Evolutionary conservation across 2,797 vertebrate genomes (phyloP), one percentile per base, ranked within the genome.

Genomic region (Syndactyla subalaris): DNA sequence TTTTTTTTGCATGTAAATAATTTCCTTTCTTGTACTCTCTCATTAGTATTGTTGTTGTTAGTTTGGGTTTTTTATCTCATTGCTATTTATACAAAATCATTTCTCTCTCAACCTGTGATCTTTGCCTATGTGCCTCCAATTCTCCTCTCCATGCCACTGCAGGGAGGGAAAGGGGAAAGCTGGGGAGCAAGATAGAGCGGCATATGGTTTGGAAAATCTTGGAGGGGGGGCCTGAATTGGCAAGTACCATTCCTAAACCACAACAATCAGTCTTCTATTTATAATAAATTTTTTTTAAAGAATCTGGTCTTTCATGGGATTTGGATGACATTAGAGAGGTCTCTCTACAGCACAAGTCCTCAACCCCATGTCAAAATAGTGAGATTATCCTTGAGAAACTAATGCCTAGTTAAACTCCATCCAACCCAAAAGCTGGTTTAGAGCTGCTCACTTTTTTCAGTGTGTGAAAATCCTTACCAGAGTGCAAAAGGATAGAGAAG

Each of bases 1-100:
- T 5, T 1, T 0, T 6, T 30, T 67, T 52, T 32, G 34, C 46
- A 2, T 6, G 26, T 61, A 36, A 68, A 48, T 49, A 0, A 0
- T 2, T 0, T 34, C 17, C 54, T 48, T 36, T 30, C 34, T 48
- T 43, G 10, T 36, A 20, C 30, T 4, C 21, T 36, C 36, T 75
- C 22, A 36, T 41, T 48, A 24, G 3, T 10, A 27, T 17, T 41
- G 18, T 7, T 15, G 22, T 10, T 23, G 9, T 20, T 32, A 41
- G 30, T 20, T 17, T 1, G 32, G 23, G 61, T 62, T 61, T 46
- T 54, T 36, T 38, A 41, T 61, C 10, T 36, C 41, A 27, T 7
- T 62, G 7, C 10, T 48, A 32, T 36, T 75, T 41, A 22, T 18
- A n/a, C 19, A 21, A 55, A 24, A 3, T n/a, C 23, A 34, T 68